Percentiles rank a stretch among this genome's conserved stretches.
Evolutionary conservation across 1,140 invertebrate species (phyloP).

Genomic region (Drosophila nigrodunni): DNA sequence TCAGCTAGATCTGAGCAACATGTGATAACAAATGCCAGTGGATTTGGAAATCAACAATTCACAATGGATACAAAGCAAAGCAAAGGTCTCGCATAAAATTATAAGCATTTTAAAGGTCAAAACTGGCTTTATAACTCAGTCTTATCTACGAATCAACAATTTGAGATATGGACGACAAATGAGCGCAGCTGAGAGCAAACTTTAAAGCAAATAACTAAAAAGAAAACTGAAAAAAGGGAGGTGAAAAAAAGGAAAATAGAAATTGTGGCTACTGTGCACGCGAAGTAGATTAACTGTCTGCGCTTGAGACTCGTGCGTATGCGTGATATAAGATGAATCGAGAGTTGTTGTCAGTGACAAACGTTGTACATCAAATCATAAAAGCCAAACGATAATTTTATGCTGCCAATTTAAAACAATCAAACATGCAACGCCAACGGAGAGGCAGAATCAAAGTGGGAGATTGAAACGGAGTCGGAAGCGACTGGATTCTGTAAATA

Average conservation of each 20-base stretch:
- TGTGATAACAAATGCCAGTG: constrained; percentile 70
- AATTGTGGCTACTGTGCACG: constrained; percentile 50
- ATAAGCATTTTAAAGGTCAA: constrained; percentile 61
- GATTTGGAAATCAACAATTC: constrained; percentile 45
- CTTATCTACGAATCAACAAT: constrained; percentile 42
- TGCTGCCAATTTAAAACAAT: constrained; percentile 59
- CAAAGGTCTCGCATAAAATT: constrained; percentile 70
- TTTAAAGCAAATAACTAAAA: constrained; percentile 43
- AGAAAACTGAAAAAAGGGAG: constrained; percentile 23
- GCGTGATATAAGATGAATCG: constrained; percentile 12
- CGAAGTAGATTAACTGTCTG: constrained; percentile 4
- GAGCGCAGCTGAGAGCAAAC: constrained; percentile 44
- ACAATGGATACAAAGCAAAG: constrained; percentile 44
- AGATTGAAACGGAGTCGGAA: constrained; percentile 19
- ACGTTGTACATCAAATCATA: constrained; percentile 38
- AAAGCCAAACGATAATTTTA: constrained; percentile 65
- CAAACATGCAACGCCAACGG: constrained; percentile 49
- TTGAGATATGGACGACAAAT: constrained; percentile 60
- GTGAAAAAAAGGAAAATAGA: not conserved
- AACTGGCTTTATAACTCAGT: constrained; percentile 50
- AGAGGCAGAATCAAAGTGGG: not conserved
- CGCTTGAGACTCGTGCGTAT: constrained; percentile 5
- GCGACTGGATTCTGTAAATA: constrained; percentile 56
- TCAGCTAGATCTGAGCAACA: constrained; percentile 61
- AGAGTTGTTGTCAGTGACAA: constrained; percentile 32